Percentiles rank a stretch among this genome's conserved stretches.
These are phyloP conservation scores for Cyclina sinensis DNA, from an alignment of 1,140 invertebrate genomes.

Conservation along the genomic window DNA sequence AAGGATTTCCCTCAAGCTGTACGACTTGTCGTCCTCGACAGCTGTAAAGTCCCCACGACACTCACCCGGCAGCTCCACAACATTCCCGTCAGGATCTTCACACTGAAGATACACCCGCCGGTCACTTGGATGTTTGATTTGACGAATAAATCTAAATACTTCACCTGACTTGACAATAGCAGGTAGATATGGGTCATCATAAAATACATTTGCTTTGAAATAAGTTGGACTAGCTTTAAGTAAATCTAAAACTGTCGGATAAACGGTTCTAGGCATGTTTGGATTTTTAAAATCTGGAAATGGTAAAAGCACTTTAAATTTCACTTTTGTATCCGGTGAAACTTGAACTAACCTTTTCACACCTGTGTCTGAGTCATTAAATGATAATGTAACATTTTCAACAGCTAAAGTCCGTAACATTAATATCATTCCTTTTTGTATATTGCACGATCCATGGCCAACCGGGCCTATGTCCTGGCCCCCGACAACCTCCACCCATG, in stretches of 20 bases:
- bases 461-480: slow-evolving; percentile 28
- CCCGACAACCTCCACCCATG: slow-evolving; percentile 63
- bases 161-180: slow-evolving; percentile 65
- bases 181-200: slow-evolving; percentile 65
- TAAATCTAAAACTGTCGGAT: slow-evolving; percentile 51
- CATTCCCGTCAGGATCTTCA: slow-evolving; percentile 58
- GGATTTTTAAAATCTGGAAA: slow-evolving; percentile 58
- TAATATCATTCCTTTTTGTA: slow-evolving; percentile 65
- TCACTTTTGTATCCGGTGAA: slow-evolving; percentile 56
- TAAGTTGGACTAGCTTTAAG: slow-evolving; percentile 62
- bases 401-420: slow-evolving; percentile 60
- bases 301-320: slow-evolving; percentile 57
- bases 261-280: slow-evolving; percentile 9
- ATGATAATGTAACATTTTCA: slow-evolving; percentile 63
- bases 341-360: slow-evolving; percentile 53
- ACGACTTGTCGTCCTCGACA: slow-evolving; percentile 52
- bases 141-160: slow-evolving; percentile 55
- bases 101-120: slow-evolving; percentile 57
- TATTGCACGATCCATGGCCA: slow-evolving; percentile 57
- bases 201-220: slow-evolving; percentile 60
- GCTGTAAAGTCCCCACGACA: slow-evolving; percentile 65
- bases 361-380: slow-evolving; percentile 58
- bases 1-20: slow-evolving; percentile 56
- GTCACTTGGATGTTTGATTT: slow-evolving; percentile 18
- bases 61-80: slow-evolving; percentile 50